Evolutionary conservation across 2,113 vertebrate genomes (phyloP).

Genomic region (Lethenteron camtschaticum): DNA sequence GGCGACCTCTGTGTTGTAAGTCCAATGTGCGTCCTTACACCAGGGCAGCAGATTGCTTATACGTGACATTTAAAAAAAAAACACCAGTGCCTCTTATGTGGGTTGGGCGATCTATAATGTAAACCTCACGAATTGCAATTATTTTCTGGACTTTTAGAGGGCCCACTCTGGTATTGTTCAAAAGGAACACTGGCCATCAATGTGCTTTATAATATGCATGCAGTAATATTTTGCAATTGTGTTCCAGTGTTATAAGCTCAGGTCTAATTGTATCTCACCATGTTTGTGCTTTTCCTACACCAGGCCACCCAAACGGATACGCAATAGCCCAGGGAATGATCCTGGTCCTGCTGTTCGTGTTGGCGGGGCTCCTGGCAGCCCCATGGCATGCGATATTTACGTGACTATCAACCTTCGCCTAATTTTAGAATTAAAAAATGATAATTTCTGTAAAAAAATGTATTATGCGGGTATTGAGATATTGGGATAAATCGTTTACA

Average conservation of each 20-base stretch:
- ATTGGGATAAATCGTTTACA: too few species aligned
- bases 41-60: too few species aligned
- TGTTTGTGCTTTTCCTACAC: neutral
- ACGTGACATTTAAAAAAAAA: too few species aligned
- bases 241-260: neutral
- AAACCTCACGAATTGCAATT: too few species aligned
- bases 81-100: too few species aligned
- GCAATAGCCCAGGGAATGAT: conserved; percentile 47
- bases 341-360: conserved; percentile 30
- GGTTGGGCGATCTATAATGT: too few species aligned
- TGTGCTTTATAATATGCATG: neutral
- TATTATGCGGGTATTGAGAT: too few species aligned
- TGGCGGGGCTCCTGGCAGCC: conserved; percentile 27
- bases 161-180: neutral
- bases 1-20: too few species aligned
- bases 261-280: neutral
- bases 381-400: conserved; percentile 22
- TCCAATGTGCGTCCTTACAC: too few species aligned
- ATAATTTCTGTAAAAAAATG: too few species aligned
- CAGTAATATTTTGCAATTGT: neutral
- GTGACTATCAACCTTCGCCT: too few species aligned
- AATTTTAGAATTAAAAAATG: too few species aligned
- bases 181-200: neutral
- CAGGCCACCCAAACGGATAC: conserved; percentile 50
- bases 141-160: neutral